Percentiles rank a stretch among this genome's conserved stretches.
These are phyloP conservation scores for Ispidina lecontei DNA, from an alignment of 2,797 vertebrate species.

Conservation along the genomic window DNA sequence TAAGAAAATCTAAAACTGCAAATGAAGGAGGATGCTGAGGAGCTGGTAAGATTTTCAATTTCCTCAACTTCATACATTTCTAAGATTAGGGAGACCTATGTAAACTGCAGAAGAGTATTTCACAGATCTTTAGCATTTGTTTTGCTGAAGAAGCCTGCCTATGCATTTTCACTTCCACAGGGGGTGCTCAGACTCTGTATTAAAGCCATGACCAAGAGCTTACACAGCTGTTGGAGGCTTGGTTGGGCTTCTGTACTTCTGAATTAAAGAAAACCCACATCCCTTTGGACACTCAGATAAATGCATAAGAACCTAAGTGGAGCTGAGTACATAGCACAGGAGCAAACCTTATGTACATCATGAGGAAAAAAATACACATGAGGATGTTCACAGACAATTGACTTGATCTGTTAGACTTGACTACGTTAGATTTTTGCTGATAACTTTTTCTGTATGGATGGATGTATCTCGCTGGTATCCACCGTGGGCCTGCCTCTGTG, in stretches of 20 bases:
- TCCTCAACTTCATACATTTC: neutral
- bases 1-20: neutral
- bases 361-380: neutral
- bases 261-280: neutral
- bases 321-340: neutral
- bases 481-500: too few species aligned
- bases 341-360: neutral
- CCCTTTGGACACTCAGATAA: neutral
- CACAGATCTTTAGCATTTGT: too few species aligned
- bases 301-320: neutral
- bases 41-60: neutral
- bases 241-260: neutral
- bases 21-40: neutral
- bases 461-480: too few species aligned
- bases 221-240: neutral
- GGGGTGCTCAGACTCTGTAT: neutral
- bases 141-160: neutral
- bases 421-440: neutral
- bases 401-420: neutral
- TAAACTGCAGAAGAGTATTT: neutral
- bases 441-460: too few species aligned
- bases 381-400: neutral
- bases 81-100: neutral
- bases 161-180: neutral
- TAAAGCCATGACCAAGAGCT: accelerated